Evolutionary conservation across 1,140 invertebrate genomes (phyloP), one percentile per base, ranked within the genome.

Genomic region (Micrasema longulum): DNA sequence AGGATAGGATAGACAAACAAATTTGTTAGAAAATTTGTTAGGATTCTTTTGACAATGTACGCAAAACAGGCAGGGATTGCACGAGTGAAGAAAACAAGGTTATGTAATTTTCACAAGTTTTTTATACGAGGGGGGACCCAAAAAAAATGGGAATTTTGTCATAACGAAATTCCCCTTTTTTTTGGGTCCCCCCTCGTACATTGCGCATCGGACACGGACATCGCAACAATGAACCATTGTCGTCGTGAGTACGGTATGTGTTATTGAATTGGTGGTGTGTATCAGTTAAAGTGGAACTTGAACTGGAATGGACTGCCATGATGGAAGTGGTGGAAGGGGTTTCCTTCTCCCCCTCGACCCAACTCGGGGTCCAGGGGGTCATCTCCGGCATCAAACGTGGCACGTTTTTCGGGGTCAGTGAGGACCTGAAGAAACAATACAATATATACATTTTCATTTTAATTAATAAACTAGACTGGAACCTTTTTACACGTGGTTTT

Each of bases 331-430:
- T 96, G 92, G 81, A 96, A 96, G 72, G 94, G 93, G 85, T 93
- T 93, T 77, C 93, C 94, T 43, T 91, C 91, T 63, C 90, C 86
- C 64, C 88, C 88, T 50, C 88, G 86, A 43, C 87, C 87, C 4
- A 90, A 88, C 83, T 99, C 97, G 0, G 97, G 97, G 87, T 99
- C 98, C 47, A 99, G 85, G 0, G 98, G 98, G 90, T 99, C 98
- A 78, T 96, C 92, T 60, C 98, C 98, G 76, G 89, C 87, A 84
- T 99, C 97, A 83, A 96, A 99, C 81, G 95, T 95, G 70, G 90
- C 88, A 73, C 97, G 87, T 84, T 98, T 99, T 80, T 98, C 96
- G 79, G 91, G 86, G 85, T 92, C 91, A 16, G 92, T 92, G 1
- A 93, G 85, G 31, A 92, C 87, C 85, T 87, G 77, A 4, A 16